phyloP scores from a whole-genome alignment of 1,140 invertebrate species.

The Orius insidiosus region DNA sequence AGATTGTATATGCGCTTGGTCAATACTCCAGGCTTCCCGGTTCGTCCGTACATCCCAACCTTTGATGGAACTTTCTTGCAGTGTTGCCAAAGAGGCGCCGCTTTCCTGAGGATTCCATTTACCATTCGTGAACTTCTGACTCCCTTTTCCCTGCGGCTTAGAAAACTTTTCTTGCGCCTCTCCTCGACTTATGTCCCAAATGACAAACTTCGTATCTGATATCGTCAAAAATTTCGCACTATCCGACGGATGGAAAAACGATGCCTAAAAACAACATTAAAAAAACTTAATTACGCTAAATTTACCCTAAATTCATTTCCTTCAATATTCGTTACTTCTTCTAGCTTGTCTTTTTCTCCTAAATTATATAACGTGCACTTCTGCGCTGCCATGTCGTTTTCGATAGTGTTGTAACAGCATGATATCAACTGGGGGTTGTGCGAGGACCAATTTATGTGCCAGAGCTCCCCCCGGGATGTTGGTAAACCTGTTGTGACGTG shows the following conservation, averaged over 20 bases:
- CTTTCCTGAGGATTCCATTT: slow-evolving; percentile 92
- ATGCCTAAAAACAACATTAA: slow-evolving; percentile 19
- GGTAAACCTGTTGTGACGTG: slow-evolving; percentile 44
- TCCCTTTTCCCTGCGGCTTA: slow-evolving; percentile 37
- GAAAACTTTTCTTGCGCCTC: slow-evolving; percentile 15
- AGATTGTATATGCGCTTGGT: slow-evolving; percentile 72
- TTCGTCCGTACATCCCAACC: slow-evolving; percentile 71
- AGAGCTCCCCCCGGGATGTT: slow-evolving; percentile 77
- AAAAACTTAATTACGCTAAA: no score
- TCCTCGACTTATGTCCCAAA: slow-evolving; percentile 40
- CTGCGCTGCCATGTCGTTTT: background rate
- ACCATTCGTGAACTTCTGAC: slow-evolving; percentile 59
- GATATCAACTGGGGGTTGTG: slow-evolving; percentile 52
- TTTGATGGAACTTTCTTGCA: slow-evolving; percentile 66
- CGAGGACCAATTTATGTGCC: slow-evolving; percentile 68
- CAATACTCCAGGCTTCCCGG: slow-evolving; percentile 59
- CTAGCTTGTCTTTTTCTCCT: slow-evolving; percentile 1
- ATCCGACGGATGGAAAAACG: slow-evolving; percentile 60
- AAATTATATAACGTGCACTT: slow-evolving; percentile 5
- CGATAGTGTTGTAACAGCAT: slow-evolving; percentile 57
- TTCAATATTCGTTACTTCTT: background rate
- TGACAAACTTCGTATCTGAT: slow-evolving; percentile 47
- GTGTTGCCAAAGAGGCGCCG: slow-evolving; percentile 62
- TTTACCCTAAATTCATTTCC: background rate
- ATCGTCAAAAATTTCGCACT: slow-evolving; percentile 48